Base-by-base conservation (phyloP, 1,140 invertebrate genomes). In the Euglossa dilemma region DNA sequence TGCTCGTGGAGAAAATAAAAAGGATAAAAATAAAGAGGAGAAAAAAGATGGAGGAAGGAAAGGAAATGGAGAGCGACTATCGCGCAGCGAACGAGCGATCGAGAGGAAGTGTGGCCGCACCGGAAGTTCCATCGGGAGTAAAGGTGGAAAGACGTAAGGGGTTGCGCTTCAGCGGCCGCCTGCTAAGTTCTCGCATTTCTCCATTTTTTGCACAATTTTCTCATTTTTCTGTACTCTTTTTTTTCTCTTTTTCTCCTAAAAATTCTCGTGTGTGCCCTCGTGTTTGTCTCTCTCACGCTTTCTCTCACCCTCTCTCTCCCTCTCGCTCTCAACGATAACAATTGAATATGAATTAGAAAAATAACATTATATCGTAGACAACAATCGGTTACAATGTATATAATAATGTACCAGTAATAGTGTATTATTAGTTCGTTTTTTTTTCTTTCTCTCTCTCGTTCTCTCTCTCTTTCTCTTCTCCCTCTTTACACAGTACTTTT, bases 321-420 rank as follows among this genome's bases (percentile, higher is more conserved):
- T 77, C 69, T 83, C 73, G 90, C 92, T 86, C 92, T 94, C 91
- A 94, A 94, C 94, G 93, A 94, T 94, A 94, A 94, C 94, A 94
- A 93, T 94, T 91, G 92, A 94, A 94, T 93, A 93, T 93, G 92
- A 94, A 94, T 94, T 94, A 94, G 93, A 94, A 94, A 94, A 94
- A 94, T 94, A 94, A 94, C 93, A 91, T 94, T 93, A 93, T 94
- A 94, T 94, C 88, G 93, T 94, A 94, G 93, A 94, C 93, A 94
- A 94, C 93, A 93, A 94, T 92, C 78, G 93, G 89, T 94, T 94
- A 93, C 91, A 93, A 90, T 93, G 91, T 93, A 91, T 92, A 93
- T 91, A 88, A 87, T 84, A 87, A 88, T 85, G 74, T 89, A 88
- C 81, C 84, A 75, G 81, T 85, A 91, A 89, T 91, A 90, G 70